A percentile compares a stretch with the other conserved stretches of the same genome.
Conservation (phyloP, 2,797 vertebrate species). For the Vespertilio murinus region DNA sequence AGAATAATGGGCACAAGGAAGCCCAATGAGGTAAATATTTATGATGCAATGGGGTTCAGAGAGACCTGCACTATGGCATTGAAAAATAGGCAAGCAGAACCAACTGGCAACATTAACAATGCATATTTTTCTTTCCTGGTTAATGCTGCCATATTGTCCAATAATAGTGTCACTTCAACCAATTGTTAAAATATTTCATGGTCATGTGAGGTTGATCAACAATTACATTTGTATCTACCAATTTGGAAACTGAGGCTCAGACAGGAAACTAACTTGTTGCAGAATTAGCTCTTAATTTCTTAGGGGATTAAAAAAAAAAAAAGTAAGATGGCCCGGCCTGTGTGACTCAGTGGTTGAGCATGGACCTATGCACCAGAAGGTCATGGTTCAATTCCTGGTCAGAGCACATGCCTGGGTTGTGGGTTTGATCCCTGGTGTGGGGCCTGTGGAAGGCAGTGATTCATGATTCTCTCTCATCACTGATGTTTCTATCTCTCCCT, state of each 20-base stretch:
- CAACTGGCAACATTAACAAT: not conserved
- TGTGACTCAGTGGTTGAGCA: too few species aligned
- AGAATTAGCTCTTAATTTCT: not conserved
- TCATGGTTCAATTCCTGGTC: too few species aligned
- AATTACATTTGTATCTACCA: not conserved
- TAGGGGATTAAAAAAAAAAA: not conserved
- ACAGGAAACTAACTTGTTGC: not conserved
- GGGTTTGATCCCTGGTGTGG: too few species aligned
- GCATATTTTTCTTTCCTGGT: not conserved
- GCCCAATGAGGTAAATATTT: not conserved
- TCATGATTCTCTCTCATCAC: too few species aligned
- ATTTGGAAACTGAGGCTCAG: not conserved
- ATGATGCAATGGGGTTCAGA: conserved; percentile 9
- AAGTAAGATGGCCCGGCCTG: too few species aligned
- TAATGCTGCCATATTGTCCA: not conserved
- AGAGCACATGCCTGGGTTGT: too few species aligned
- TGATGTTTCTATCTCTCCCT: too few species aligned
- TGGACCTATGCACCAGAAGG: too few species aligned
- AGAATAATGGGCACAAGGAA: not conserved
- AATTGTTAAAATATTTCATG: not conserved
- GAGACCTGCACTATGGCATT: not conserved
- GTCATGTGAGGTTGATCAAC: not conserved
- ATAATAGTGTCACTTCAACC: not conserved
- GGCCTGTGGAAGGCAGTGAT: too few species aligned
- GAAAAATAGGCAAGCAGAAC: not conserved